These are phyloP conservation scores for Drosophila greeni DNA, from an alignment of 2,888 invertebrate genomes.

Conservation along the genomic window DNA sequence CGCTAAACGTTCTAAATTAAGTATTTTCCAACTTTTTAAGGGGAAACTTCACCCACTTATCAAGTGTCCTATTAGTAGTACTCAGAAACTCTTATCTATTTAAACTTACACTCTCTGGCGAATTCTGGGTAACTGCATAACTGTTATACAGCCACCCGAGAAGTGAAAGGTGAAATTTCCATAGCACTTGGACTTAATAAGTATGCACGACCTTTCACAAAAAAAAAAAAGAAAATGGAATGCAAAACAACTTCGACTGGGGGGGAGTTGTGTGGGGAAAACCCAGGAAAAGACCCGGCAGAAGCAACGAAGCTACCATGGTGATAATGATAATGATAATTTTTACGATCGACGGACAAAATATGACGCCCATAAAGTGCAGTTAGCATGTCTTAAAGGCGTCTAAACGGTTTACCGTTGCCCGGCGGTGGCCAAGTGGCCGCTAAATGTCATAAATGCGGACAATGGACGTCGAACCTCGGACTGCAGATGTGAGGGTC, in stretches of 20 bases:
- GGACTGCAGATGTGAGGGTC: constrained; percentile 10
- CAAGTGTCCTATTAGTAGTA: neutral
- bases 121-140: constrained; percentile 18
- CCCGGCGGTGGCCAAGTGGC: constrained; percentile 42
- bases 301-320: neutral
- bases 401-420: constrained; percentile 62
- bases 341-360: constrained; percentile 53
- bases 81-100: neutral
- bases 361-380: constrained; percentile 60
- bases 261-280: constrained; percentile 16
- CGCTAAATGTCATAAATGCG: constrained; percentile 63
- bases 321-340: constrained; percentile 60
- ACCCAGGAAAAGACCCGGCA: constrained; percentile 17
- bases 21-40: neutral
- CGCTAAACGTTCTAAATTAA: neutral
- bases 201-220: constrained; percentile 61
- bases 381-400: constrained; percentile 64
- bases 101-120: neutral
- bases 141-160: constrained; percentile 3
- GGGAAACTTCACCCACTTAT: neutral
- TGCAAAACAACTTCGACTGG: neutral
- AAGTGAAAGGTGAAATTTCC: constrained; percentile 63
- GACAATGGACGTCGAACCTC: constrained; percentile 32
- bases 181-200: constrained; percentile 41
- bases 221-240: constrained; percentile 1